Evolutionary conservation across 2,113 vertebrate species (phyloP).

Genomic region (Natator depressus): DNA sequence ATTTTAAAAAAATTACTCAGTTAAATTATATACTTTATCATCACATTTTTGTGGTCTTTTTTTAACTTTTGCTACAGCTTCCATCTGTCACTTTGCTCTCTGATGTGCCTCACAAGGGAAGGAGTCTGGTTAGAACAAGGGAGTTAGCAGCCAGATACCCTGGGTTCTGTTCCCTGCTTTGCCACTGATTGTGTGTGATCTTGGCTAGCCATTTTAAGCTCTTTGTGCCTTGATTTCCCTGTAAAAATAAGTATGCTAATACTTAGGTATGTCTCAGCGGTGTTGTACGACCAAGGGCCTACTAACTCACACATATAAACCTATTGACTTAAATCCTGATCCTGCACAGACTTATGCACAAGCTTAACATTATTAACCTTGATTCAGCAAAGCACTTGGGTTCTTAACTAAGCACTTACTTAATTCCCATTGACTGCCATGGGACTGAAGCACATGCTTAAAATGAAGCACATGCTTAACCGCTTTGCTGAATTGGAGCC

Average conservation of each 20-base stretch:
- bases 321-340: background rate
- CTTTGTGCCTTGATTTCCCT: background rate
- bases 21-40: conserved; percentile 5
- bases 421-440: background rate
- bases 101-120: background rate
- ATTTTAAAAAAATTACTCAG: conserved; percentile 33
- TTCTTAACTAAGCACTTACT: background rate
- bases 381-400: background rate
- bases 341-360: background rate
- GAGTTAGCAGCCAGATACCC: background rate
- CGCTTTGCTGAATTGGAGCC: background rate
- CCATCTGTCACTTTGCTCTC: background rate
- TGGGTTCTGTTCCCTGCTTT: background rate
- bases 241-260: background rate
- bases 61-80: background rate
- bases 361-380: background rate
- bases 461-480: background rate
- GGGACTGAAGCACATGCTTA: background rate
- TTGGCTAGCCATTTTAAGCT: background rate
- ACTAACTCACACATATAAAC: background rate
- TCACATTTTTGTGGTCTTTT: background rate
- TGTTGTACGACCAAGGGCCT: background rate
- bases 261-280: background rate
- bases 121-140: background rate
- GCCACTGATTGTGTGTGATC: background rate